Percentiles rank a stretch among this genome's conserved stretches.
Evolutionary conservation across 2,113 vertebrate genomes (phyloP).

Genomic region (Notiomystis cincta): DNA sequence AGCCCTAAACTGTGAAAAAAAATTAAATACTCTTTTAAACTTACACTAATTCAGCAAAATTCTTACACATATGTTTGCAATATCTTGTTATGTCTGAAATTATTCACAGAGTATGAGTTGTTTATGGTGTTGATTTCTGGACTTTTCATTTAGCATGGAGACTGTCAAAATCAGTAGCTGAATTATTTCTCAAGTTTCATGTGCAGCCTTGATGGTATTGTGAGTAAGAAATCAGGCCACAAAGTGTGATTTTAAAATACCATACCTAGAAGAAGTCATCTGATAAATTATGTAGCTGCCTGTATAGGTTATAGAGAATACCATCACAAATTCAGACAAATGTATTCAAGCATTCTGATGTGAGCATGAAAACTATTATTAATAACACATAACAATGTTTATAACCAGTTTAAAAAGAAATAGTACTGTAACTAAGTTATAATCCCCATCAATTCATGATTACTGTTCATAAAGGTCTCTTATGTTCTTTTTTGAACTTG

Average conservation of each 20-base stretch:
- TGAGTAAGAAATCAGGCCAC: not conserved
- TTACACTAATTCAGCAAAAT: not conserved
- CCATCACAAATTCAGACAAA: not conserved
- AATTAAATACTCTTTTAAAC: not conserved
- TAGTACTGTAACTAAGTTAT: not conserved
- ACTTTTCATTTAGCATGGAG: not conserved
- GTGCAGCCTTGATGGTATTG: not conserved
- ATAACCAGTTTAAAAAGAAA: not conserved
- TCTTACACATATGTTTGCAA: not conserved
- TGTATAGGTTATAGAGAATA: not conserved
- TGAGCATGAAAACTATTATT: not conserved
- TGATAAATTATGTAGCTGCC: not conserved
- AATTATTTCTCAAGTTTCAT: not conserved
- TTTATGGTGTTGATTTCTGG: not conserved
- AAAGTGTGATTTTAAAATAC: not conserved
- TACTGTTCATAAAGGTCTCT: not conserved
- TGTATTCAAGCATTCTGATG: not conserved
- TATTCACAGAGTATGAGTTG: not conserved
- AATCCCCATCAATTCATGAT: not conserved
- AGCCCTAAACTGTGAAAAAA: not conserved
- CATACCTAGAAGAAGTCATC: not conserved
- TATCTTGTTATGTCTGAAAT: not conserved
- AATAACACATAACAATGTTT: not conserved
- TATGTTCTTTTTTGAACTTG: not conserved
- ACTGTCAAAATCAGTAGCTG: not conserved